These are phyloP conservation scores for Dryobota labecula DNA, from an alignment of 2,888 invertebrate species.

Conservation along the genomic window DNA sequence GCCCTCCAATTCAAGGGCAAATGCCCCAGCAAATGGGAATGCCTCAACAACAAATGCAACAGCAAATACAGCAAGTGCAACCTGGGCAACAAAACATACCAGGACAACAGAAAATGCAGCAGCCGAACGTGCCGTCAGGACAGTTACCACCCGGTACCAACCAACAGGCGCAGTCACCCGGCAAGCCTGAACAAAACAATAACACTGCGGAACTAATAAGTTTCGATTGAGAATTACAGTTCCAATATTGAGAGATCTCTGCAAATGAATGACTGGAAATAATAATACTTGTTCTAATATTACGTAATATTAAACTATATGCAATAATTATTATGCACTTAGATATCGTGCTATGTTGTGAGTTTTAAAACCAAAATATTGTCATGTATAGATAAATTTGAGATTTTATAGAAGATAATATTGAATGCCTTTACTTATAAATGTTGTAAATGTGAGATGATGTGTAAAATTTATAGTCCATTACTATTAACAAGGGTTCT, in stretches of 20 bases:
- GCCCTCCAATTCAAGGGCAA: slow-evolving; percentile 63
- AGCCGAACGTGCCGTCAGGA: slow-evolving; percentile 72
- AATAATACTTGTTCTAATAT: slow-evolving; percentile 59
- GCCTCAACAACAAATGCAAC: slow-evolving; percentile 67
- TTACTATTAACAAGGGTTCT: slow-evolving; percentile 26
- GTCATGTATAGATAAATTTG: slow-evolving; percentile 68
- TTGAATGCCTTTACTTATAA: slow-evolving; percentile 65
- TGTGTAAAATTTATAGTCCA: slow-evolving; percentile 50
- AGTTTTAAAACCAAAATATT: slow-evolving; percentile 69
- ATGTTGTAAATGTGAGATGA: slow-evolving; percentile 56
- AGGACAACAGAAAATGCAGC: slow-evolving; percentile 72
- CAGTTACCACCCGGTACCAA: slow-evolving; percentile 64
- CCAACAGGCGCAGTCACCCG: slow-evolving; percentile 77
- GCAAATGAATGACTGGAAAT: slow-evolving; percentile 75
- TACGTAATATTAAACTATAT: slow-evolving; percentile 67
- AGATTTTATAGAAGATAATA: slow-evolving; percentile 58
- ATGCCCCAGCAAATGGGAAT: slow-evolving; percentile 68
- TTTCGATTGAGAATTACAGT: slow-evolving; percentile 92
- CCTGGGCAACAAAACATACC: slow-evolving; percentile 64
- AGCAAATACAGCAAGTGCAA: slow-evolving; percentile 66
- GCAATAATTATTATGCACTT: slow-evolving; percentile 69
- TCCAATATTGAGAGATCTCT: slow-evolving; percentile 69
- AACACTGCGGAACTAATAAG: slow-evolving; percentile 95
- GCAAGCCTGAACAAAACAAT: slow-evolving; percentile 85
- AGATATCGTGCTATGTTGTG: slow-evolving; percentile 63